These are phyloP conservation scores for Salvator merianae DNA, from an alignment of 2,113 vertebrate genomes.

Conservation along the genomic window DNA sequence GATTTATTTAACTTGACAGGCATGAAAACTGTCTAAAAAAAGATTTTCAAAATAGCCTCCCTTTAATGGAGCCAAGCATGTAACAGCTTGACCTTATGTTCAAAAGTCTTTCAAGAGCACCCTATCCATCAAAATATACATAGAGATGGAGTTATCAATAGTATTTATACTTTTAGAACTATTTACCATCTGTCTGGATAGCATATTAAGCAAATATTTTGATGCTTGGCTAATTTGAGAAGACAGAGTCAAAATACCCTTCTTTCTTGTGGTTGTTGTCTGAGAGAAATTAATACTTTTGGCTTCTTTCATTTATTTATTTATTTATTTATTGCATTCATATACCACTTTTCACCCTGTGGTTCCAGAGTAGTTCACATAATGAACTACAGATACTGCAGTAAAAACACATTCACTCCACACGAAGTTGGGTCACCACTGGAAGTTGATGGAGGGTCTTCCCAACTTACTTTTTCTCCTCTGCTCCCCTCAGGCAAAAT, in stretches of 20 bases:
- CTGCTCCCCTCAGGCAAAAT: too few species aligned
- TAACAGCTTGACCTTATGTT: not conserved
- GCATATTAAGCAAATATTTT: not conserved
- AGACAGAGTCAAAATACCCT: not conserved
- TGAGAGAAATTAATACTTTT: too few species aligned
- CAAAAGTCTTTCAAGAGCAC: not conserved
- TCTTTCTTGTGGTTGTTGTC: not conserved
- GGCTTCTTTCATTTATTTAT: not conserved
- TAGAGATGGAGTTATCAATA: not conserved
- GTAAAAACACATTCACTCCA: too few species aligned
- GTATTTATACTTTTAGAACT: not conserved
- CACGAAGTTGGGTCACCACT: too few species aligned
- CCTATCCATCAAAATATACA: not conserved
- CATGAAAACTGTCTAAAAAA: conserved; percentile 2
- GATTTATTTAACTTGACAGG: conserved; percentile 35
- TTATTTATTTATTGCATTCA: not conserved
- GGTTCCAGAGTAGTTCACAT: too few species aligned
- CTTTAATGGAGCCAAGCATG: not conserved
- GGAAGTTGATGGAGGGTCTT: too few species aligned
- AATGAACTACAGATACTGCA: too few species aligned
- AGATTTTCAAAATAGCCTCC: not conserved
- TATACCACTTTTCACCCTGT: not conserved
- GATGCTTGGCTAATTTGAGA: not conserved
- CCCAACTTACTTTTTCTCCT: too few species aligned
- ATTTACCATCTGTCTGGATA: not conserved